Evolutionary conservation across 92 coral and sea anemone species (phyloP), one percentile per base, ranked within the genome.

Genomic region (Porites evermanni): DNA sequence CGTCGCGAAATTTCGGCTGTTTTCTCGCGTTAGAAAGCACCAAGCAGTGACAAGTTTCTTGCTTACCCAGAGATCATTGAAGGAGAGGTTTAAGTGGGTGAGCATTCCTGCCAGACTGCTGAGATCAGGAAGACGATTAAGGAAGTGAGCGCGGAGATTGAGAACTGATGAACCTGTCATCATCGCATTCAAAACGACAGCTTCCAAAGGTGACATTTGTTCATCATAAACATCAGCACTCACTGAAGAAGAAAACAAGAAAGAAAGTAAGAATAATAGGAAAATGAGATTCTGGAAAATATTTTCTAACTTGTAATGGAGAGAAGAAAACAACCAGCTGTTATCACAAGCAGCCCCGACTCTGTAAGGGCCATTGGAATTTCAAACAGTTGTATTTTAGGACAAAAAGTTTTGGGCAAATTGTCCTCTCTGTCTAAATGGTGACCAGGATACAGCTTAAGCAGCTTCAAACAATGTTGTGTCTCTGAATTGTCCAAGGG

Each of bases 51-150:
- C 47, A 38, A 38, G 47, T 38, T 38, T 38, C 47, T 12, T 74
- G 60, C 99, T 74, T 75, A 96, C 99, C 98, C 96, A 92, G 79
- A 96, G 94, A 75, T 96, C 95, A 81, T 96, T 96, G 77, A 96
- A 96, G 8, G 99, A 95, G 7, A 95, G 92, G 90, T 95, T 95
- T 12, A 97, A 74, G 63, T 95, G 97, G 38, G 99, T 97, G 53
- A 97, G 88, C 59, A 87, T 87, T 67, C 83, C 91, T 74, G 94
- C 85, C 68, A 97, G 85, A 73, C 93, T 89, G 3, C 78, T 83
- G 59, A 97, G 79, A 53, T 89, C 89, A 53, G 98, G 98, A 20
- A 97, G 95, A 64, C 77, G 72, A 76, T 88, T 81, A 3, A 97
- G 89, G 70, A 97, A 97, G 71, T 93, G 95, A n/a, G 95, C 99